Percentiles rank a stretch among this genome's conserved stretches.
phyloP scores from a whole-genome alignment of 1,140 invertebrate genomes.

The Magallana angulata region DNA sequence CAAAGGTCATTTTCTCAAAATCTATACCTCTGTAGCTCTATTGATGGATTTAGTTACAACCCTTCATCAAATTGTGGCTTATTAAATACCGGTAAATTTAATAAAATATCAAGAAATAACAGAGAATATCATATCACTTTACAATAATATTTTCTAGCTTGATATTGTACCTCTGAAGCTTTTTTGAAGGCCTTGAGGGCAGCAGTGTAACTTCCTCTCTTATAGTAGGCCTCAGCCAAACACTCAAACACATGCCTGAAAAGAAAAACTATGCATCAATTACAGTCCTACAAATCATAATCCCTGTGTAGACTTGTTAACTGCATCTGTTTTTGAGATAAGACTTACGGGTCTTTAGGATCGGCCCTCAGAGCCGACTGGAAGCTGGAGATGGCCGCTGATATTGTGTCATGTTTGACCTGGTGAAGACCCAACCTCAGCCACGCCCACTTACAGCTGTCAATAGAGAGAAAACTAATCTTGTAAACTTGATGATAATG shows the following conservation, averaged over 20 bases:
- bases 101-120: neutral
- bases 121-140: too few relatives aligned
- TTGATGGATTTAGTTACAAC: too few relatives aligned
- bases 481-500: neutral
- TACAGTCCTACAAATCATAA: neutral
- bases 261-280: slow-evolving; percentile 38
- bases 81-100: neutral
- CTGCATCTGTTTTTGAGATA: too few relatives aligned
- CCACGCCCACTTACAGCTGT: slow-evolving; percentile 87
- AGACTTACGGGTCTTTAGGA: slow-evolving; percentile 83
- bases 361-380: slow-evolving; percentile 88
- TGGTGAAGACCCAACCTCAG: slow-evolving; percentile 88
- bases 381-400: slow-evolving; percentile 87
- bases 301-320: too few relatives aligned
- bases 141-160: neutral
- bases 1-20: too few relatives aligned
- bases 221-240: slow-evolving; percentile 91
- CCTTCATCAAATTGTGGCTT: neutral
- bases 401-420: slow-evolving; percentile 85
- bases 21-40: too few relatives aligned
- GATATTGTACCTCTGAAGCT: slow-evolving; percentile 79
- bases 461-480: slow-evolving; percentile 22
- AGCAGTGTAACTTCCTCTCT: slow-evolving; percentile 90
- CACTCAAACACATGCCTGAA: slow-evolving; percentile 89
- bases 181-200: slow-evolving; percentile 91